Evolutionary conservation across 1,140 invertebrate species (phyloP), one percentile per base, ranked within the genome.

Genomic region (Caenorhabditis inopinata): DNA sequence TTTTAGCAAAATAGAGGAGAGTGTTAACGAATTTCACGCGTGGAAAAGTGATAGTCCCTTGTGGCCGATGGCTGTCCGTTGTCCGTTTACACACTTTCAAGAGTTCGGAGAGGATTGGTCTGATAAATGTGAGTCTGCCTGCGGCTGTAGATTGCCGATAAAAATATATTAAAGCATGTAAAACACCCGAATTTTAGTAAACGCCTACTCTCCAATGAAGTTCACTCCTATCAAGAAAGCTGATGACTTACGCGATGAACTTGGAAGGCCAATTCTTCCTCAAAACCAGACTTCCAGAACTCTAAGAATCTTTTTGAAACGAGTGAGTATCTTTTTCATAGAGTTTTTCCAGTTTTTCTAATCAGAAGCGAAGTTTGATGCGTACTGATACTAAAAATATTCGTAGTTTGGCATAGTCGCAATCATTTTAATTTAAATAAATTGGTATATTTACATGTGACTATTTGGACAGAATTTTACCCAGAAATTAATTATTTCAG

Each of bases 101-200:
- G 58, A 68, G n/a, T 68, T 68, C n/a, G 58, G 58, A 21, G 58
- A 68, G n/a, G 58, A 68, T 42, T 68, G 58, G 58, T 6, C 58
- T 7, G 58, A 68, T 21, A 68, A 68, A 38, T 42, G 58, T 58
- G 2, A 58, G 51, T 7, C 2, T 58, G 29, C n/a, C 1, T 25
- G 18, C 14, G n/a, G 1, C 21, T 51, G 6, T 51, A 14, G 1
- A 14, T 51, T 51, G 9, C 21, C 7, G 21, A 25, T 32, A 42
- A 42, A 42, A 42, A 42, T 42, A 42, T 42, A 7, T 42, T 42
- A 42, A 7, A 42, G 38, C 5, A 7, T 42, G 5, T 42, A 5
- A 42, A 7, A 7, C 38, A 42, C 27, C 3, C 29, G 6, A 32
- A 9, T 38, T 68, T n/a, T 18, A 68, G 58, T 68, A 12, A 68